These are phyloP conservation scores for Desmophyllum pertusum DNA, from an alignment of 92 coral and sea anemone species.

Conservation along the genomic window DNA sequence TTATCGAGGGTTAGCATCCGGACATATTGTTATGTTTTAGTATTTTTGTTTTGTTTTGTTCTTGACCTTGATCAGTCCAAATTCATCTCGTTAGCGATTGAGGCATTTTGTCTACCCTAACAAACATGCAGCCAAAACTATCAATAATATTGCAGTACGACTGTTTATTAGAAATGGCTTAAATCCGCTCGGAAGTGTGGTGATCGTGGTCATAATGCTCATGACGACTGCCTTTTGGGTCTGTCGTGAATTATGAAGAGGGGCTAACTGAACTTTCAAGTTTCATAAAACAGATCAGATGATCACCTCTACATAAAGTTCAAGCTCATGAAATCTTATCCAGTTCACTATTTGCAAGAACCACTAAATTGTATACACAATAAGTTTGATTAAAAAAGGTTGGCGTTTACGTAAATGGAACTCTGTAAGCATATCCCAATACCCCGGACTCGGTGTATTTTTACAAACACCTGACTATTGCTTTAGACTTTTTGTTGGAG, in stretches of 20 bases:
- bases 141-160: neutral
- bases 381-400: neutral
- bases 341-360: neutral
- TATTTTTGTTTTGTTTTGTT: neutral
- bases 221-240: slow-evolving; percentile 7
- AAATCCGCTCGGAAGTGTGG: neutral
- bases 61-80: neutral
- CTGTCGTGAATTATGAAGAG: neutral
- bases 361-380: neutral
- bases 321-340: slow-evolving; percentile 22
- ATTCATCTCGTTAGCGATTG: neutral
- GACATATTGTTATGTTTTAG: neutral
- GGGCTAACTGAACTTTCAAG: neutral
- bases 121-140: neutral
- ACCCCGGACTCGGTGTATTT: neutral
- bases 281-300: neutral
- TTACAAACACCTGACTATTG: neutral
- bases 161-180: neutral
- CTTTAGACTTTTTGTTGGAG: neutral
- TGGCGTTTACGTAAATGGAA: too few relatives aligned
- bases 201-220: too few relatives aligned
- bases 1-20: neutral
- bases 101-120: slow-evolving; percentile 17
- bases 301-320: neutral
- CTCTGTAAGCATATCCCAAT: too few relatives aligned